Conservation (phyloP, 1,140 invertebrate species). For the Radopholus similis region DNA sequence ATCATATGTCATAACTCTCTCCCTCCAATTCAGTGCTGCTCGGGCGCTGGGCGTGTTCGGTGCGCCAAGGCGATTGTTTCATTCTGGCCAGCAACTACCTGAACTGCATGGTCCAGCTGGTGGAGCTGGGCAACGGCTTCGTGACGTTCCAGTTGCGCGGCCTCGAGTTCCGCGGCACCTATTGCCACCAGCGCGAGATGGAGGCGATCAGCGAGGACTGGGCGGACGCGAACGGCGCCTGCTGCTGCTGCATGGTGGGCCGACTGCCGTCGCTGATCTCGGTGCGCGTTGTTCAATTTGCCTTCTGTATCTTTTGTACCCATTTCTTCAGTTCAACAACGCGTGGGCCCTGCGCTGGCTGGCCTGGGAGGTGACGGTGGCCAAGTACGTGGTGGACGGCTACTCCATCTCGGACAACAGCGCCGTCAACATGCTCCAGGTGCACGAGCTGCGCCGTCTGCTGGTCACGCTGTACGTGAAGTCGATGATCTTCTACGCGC, state of each 20-base stretch:
- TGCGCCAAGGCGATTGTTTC: constrained; percentile 72
- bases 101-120: constrained; percentile 89
- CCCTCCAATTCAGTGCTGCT: no score
- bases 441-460: constrained; percentile 88
- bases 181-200: constrained; percentile 86
- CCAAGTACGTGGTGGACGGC: constrained; percentile 93
- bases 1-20: no score
- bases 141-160: constrained; percentile 92
- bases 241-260: constrained; percentile 86
- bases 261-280: constrained; percentile 71
- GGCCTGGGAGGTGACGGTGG: constrained; percentile 89
- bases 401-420: constrained; percentile 97
- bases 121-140: constrained; percentile 95
- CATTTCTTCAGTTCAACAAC: constrained; percentile 80
- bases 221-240: constrained; percentile 75
- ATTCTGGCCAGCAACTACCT: constrained; percentile 83
- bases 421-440: constrained; percentile 89
- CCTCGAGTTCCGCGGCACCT: constrained; percentile 91
- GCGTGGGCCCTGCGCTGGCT: constrained; percentile 94
- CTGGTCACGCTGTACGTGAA: constrained; percentile 96
- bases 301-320: background rate
- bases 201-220: constrained; percentile 91
- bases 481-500: constrained; percentile 91
- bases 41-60: constrained; percentile 64
- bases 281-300: background rate